Conservation (phyloP, 2,888 invertebrate genomes). For the Drosophila rubida region DNA sequence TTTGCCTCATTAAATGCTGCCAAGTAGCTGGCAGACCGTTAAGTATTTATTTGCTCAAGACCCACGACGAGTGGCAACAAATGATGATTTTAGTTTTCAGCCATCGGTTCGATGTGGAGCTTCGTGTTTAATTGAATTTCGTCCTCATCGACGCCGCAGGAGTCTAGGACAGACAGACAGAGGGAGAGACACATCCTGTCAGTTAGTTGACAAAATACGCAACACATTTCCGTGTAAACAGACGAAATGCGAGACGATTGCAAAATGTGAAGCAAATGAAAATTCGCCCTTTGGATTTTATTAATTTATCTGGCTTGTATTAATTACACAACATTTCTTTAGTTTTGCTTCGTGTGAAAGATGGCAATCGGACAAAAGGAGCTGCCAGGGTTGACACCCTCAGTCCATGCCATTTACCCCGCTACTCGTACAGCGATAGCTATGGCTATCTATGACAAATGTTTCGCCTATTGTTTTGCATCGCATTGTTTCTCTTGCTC, state of each 20-base stretch:
- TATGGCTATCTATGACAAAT: conserved; percentile 61
- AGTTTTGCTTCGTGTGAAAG: conserved; percentile 46
- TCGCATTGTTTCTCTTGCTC: conserved; percentile 29
- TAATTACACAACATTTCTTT: conserved; percentile 57
- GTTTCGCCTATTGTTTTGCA: conserved; percentile 41
- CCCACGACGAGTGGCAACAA: conserved; percentile 14
- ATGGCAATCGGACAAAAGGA: conserved; percentile 22
- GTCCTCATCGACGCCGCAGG: not conserved
- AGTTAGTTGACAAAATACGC: conserved; percentile 45
- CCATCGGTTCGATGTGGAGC: not conserved
- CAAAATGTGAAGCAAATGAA: conserved; percentile 19
- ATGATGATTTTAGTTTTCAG: conserved; percentile 18
- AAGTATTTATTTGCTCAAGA: conserved; percentile 56
- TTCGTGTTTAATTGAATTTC: conserved; percentile 43
- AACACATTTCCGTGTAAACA: conserved; percentile 58
- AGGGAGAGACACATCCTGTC: conserved; percentile 46
- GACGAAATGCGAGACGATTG: conserved; percentile 41
- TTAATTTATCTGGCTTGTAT: conserved; percentile 30
- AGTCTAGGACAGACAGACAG: not conserved
- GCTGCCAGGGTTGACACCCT: conserved; percentile 49
- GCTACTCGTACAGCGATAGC: too few relatives aligned
- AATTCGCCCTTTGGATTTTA: conserved; percentile 1
- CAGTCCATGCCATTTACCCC: not conserved
- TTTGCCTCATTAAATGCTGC: conserved; percentile 53
- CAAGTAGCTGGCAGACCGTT: conserved; percentile 56